Percentiles rank a stretch among this genome's conserved stretches.
Conservation (phyloP, 1,140 invertebrate genomes). For the Mizuhopecten yessoensis region DNA sequence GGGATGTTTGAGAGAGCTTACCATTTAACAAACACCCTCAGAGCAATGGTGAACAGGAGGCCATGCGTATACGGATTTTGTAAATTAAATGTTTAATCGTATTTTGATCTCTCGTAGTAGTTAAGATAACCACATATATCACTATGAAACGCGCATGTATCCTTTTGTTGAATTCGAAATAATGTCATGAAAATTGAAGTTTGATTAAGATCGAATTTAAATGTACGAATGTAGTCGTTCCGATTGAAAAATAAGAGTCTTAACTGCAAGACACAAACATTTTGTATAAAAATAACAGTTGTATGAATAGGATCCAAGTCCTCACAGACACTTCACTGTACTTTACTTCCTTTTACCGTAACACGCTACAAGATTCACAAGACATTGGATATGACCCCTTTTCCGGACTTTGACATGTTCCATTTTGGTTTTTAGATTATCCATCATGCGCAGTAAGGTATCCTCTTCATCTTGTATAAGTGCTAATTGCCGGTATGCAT, state of each 20-base stretch:
- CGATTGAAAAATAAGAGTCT: not conserved
- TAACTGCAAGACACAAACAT: not conserved
- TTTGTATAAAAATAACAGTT: slow-evolving; percentile 24
- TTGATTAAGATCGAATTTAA: not conserved
- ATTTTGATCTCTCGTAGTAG: not conserved
- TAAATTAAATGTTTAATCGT: not conserved
- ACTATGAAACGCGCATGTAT: not conserved
- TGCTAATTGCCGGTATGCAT: slow-evolving; percentile 13
- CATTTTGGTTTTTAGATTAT: slow-evolving; percentile 35
- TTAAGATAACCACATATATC: not conserved
- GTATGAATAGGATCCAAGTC: not conserved
- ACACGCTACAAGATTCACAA: not conserved
- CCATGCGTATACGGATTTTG: not conserved
- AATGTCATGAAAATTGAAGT: not conserved
- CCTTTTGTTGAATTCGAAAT: not conserved
- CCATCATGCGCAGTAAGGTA: not conserved
- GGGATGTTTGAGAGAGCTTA: not conserved
- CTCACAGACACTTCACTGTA: not conserved
- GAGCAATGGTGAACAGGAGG: no score
- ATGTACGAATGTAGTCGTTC: not conserved
- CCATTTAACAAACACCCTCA: not conserved
- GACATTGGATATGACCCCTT: slow-evolving; percentile 20
- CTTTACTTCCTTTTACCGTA: not conserved
- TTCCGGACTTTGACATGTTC: slow-evolving; percentile 8
- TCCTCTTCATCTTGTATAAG: not conserved